Evolutionary conservation across 2,797 vertebrate genomes (phyloP), one percentile per base, ranked within the genome.

Genomic region (Amniataba percoides): DNA sequence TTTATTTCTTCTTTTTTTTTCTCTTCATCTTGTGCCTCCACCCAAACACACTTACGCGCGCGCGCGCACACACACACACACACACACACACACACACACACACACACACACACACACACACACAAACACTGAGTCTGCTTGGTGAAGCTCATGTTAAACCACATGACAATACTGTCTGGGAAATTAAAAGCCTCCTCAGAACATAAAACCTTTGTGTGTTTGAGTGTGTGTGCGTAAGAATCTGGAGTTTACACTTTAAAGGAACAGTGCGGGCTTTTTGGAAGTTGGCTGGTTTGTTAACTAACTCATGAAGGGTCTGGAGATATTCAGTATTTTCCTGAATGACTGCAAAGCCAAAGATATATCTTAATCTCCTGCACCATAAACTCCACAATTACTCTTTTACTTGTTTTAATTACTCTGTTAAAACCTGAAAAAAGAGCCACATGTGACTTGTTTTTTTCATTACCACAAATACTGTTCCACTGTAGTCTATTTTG

Each of bases 121-220:
- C 48, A 73, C 25, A 58, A 19, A 78, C 42, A 18, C 13, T 9
- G 13, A 45, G 39, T 31, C 61, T 71, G 74, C 71, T 77, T 72
- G 75, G 36, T 68, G 60, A 81, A 65, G 74, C 86, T 86, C 83
- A 84, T 15, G 71, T 80, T 80, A 42, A 83, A 81, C 77, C 72
- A 71, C 81, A 84, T 84, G 71, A 87, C 73, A 51, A 60, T 68
- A 40, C 79, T 31, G 70, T 87, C 77, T 80, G 48, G 64, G 59
- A 59, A 83, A 84, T 81, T 18, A 75, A 74, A 80, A 80, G 61
- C 58, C 49, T 73, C 52, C 49, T 57, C 55, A 64, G 53, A 76
- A 74, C 48, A 52, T 45, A 23, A 83, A 39, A 70, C 70, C 27
- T 52, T 67, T 39, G 31, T 63, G 23, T 11, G 14, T 36, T 4